Conservation (phyloP, 2,797 vertebrate genomes). For the Mormyrus proboscirostris region DNA sequence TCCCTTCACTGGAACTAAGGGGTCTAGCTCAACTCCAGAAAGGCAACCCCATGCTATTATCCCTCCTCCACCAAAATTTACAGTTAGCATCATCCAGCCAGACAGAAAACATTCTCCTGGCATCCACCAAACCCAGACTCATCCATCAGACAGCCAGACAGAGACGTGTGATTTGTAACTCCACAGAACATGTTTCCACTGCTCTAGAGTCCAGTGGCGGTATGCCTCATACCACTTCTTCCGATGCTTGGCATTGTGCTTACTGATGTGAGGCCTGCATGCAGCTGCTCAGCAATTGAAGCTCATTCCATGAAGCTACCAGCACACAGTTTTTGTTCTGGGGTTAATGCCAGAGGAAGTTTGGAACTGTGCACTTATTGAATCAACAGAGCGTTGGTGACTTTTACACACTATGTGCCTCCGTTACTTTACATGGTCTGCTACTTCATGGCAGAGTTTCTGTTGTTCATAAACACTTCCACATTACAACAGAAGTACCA, state of each 20-base stretch:
- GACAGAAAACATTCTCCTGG: not conserved
- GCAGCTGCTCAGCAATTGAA: not conserved
- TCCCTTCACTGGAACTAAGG: not conserved
- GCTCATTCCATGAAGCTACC: not conserved
- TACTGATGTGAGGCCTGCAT: not conserved
- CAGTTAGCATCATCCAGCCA: not conserved
- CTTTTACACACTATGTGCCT: not conserved
- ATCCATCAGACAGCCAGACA: not conserved
- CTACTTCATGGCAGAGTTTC: not conserved
- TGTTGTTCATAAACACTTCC: not conserved
- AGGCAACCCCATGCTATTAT: not conserved
- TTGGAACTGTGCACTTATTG: not conserved
- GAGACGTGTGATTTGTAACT: not conserved
- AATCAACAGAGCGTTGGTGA: not conserved
- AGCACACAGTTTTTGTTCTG: not conserved
- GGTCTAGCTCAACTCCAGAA: not conserved
- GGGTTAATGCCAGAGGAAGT: not conserved
- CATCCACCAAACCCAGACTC: not conserved
- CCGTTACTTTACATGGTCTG: not conserved
- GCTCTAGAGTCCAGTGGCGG: not conserved
- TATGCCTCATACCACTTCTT: not conserved
- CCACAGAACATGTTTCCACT: not conserved
- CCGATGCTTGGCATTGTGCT: not conserved
- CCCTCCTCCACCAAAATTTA: not conserved
- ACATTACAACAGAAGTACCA: not conserved